phyloP scores from a whole-genome alignment of 2,888 invertebrate species.

The Gastracanthus pulcherrimus region DNA sequence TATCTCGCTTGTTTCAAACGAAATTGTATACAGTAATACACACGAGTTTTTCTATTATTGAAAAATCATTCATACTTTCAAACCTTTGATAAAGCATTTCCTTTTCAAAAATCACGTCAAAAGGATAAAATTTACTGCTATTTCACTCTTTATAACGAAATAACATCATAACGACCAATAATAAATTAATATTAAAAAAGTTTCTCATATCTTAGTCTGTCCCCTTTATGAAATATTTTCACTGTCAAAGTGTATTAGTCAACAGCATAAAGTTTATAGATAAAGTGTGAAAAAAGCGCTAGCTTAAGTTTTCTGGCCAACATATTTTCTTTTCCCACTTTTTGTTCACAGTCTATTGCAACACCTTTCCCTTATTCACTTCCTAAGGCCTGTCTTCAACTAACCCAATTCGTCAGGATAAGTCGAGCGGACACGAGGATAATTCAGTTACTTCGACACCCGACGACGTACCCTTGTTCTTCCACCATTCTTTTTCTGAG shows the following conservation, averaged over 20 bases:
- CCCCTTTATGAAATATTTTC: not conserved
- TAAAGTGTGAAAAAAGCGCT: not conserved
- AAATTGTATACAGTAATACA: no score
- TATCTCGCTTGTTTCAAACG: no score
- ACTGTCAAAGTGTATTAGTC: not conserved
- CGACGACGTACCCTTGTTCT: slow-evolving; percentile 43
- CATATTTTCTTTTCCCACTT: not conserved
- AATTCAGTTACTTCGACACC: slow-evolving; percentile 66
- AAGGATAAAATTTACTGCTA: no score
- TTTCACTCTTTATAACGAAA: no score
- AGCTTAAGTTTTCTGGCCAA: not conserved
- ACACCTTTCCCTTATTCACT: slow-evolving; percentile 37
- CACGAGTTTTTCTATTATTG: no score
- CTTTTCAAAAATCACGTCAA: no score
- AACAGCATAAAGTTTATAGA: slow-evolving; percentile 5
- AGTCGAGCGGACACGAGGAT: slow-evolving; percentile 65
- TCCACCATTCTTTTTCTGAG: slow-evolving; percentile 29
- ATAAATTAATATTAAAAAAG: no score
- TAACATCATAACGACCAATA: no score
- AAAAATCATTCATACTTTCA: no score
- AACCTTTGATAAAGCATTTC: no score
- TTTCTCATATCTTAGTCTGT: not conserved
- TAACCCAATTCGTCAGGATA: slow-evolving; percentile 68
- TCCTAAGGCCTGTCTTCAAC: slow-evolving; percentile 53
- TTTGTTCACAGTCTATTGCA: slow-evolving; percentile 43